phyloP scores from a whole-genome alignment of 2,888 invertebrate genomes.

The Thera britannica region DNA sequence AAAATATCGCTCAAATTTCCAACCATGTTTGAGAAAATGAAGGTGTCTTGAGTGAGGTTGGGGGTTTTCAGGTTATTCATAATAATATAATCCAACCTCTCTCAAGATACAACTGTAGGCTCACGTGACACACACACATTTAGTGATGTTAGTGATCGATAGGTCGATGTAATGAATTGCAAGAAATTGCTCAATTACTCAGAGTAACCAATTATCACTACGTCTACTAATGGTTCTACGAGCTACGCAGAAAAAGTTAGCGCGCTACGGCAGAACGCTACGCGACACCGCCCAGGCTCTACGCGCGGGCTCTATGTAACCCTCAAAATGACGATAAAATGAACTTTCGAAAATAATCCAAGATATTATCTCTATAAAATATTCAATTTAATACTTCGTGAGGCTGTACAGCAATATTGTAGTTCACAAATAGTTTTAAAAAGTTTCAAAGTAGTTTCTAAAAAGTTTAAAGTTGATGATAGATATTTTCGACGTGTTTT shows the following conservation, averaged over 20 bases:
- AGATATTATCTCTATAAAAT: conserved; percentile 28
- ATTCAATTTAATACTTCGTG: conserved; percentile 39
- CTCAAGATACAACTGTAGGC: no score
- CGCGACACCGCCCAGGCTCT: conserved; percentile 56
- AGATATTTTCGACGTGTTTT: conserved; percentile 47
- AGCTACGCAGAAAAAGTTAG: conserved; percentile 51
- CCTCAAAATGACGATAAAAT: conserved; percentile 47
- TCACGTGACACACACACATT: no score
- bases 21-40: no score
- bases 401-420: conserved; percentile 53
- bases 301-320: conserved; percentile 51
- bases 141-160: no score
- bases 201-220: conserved; percentile 10
- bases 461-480: conserved; percentile 45
- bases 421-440: conserved; percentile 43
- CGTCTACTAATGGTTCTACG: conserved; percentile 13
- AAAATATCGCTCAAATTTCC: no score
- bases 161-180: background rate
- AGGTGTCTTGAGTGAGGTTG: no score
- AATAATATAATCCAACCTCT: no score
- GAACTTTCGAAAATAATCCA: conserved; percentile 44
- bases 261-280: conserved; percentile 63
- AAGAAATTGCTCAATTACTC: conserved; percentile 5
- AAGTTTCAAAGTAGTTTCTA: conserved; percentile 54
- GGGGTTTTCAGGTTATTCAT: no score